Conservation (phyloP, 2,113 vertebrate genomes). For the Tragulus kanchil region DNA sequence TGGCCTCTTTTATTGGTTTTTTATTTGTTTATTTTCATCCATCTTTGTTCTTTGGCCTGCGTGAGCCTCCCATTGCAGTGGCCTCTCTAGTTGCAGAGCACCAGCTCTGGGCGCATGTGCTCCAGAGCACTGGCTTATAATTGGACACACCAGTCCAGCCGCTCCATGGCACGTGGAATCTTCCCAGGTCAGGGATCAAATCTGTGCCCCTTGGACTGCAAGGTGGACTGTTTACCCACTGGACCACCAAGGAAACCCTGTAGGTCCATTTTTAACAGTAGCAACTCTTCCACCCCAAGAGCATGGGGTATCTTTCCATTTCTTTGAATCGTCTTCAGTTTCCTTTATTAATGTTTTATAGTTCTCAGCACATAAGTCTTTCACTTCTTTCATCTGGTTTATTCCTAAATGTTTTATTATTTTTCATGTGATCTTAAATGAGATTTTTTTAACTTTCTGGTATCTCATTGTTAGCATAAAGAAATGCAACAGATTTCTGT, state of each 20-base stretch:
- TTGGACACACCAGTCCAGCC: too few species aligned
- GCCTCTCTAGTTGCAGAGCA: too few species aligned
- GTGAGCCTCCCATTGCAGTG: too few species aligned
- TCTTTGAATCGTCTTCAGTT: background rate
- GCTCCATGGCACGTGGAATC: too few species aligned
- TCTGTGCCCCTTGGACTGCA: too few species aligned
- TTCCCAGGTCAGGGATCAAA: too few species aligned
- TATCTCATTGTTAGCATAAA: background rate
- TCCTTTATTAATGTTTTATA: background rate
- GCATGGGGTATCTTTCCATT: background rate
- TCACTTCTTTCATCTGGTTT: background rate
- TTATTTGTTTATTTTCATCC: too few species aligned
- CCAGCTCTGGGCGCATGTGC: too few species aligned
- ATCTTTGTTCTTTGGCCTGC: too few species aligned
- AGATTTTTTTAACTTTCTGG: background rate
- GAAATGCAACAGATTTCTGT: background rate
- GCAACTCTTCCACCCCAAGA: background rate
- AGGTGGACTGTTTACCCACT: too few species aligned
- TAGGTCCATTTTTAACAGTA: background rate
- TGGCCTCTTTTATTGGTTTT: too few species aligned
- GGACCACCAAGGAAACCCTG: background rate
- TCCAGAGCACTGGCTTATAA: too few species aligned
- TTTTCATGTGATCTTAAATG: background rate
- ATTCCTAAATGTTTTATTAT: background rate
- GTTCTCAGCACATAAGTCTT: background rate